These are phyloP conservation scores for Aphaenogaster floridana DNA, from an alignment of 1,140 invertebrate genomes.

Conservation along the genomic window DNA sequence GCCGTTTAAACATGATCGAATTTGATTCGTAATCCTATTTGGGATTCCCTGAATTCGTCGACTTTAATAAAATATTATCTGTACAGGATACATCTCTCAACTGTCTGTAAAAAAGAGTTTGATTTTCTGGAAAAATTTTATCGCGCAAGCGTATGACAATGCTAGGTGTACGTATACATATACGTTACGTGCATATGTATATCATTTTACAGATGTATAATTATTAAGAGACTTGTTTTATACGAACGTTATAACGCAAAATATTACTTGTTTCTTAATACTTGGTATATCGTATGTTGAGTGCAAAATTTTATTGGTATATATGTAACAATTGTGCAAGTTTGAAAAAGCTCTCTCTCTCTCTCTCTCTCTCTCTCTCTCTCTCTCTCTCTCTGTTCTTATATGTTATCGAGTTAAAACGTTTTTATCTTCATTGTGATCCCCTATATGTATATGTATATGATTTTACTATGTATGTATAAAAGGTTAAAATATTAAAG, in stretches of 20 bases:
- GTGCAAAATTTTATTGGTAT: too few relatives aligned
- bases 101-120: neutral
- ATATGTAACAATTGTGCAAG: too few relatives aligned
- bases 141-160: neutral
- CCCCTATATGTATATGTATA: neutral
- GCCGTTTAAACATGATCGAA: constrained; percentile 44
- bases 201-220: too few relatives aligned
- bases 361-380: too few relatives aligned
- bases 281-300: neutral
- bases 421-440: neutral
- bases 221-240: neutral
- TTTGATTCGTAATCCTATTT: constrained; percentile 20
- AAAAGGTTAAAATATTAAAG: neutral
- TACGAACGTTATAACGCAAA: neutral
- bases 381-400: too few relatives aligned
- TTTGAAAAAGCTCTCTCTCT: too few relatives aligned
- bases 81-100: neutral
- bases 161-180: too few relatives aligned
- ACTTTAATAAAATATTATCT: neutral
- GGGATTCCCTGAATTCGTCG: neutral
- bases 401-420: neutral
- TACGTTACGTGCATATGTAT: too few relatives aligned
- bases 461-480: neutral
- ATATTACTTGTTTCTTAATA: neutral
- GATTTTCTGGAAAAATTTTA: neutral